Evolutionary conservation across 2,888 invertebrate species (phyloP), one percentile per base, ranked within the genome.

Genomic region (Ligdia adustata): DNA sequence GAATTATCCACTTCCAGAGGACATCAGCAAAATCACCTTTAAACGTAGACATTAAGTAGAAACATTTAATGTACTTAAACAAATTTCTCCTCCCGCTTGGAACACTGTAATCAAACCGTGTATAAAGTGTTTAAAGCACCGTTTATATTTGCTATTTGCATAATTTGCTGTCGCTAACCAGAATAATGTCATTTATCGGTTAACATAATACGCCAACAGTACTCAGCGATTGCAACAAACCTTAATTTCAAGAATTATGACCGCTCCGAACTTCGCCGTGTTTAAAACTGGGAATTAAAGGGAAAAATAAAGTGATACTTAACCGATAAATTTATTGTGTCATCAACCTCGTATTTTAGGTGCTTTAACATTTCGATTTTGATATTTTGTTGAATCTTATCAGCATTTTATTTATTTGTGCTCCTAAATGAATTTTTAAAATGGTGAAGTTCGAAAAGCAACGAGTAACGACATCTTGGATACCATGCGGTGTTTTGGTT

Each of bases 141-240:
- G 65, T 69, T 66, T 61, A 65, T 66, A 64, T 62, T 61, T 38
- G 48, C 56, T 57, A 69, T 74, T 72, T 69, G 60, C 75, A 72
- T 77, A 75, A 75, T 72, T 66, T 64, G 59, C 60, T 64, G 64
- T 68, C 60, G 65, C 41, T 33, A 11, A 16, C 34, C 38, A 38
- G 35, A 63, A 65, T 69, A 64, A 64, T 69, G 65, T 63, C 47
- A 60, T 69, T 51, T 42, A 42, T 34, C 35, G 32, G 18, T 18
- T 31, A 33, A 33, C 11, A 18, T 37, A 37, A 37, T 39, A 20
- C 5, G 9, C 12, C n/a, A 11, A 16, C 13, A 56, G 50, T 35
- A 46, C 40, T 52, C 55, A 37, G 35, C 44, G 49, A 49, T 60
- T 39, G 42, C 48, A 44, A 39, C 42, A 39, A 55, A 54, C 43